phyloP scores from a whole-genome alignment of 2,888 invertebrate genomes.

The Ametastegia equiseti region DNA sequence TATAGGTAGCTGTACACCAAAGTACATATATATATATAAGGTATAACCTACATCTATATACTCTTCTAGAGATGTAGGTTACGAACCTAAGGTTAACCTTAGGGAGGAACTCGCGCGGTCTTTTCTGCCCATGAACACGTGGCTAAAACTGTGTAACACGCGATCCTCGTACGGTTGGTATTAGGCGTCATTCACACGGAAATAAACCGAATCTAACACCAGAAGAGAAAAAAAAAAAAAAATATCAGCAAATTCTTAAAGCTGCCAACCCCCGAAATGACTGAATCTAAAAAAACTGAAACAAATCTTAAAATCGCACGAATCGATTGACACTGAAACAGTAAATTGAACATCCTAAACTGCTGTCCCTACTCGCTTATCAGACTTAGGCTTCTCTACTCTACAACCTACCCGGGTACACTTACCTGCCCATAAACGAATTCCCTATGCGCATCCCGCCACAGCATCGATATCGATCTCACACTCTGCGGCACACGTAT shows the following conservation, averaged over 20 bases:
- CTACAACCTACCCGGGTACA: not conserved
- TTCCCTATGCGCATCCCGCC: not conserved
- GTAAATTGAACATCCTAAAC: not conserved
- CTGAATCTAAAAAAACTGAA: too few species aligned
- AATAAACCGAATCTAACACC: not conserved
- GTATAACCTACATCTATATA: not conserved
- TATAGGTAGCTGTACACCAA: not conserved
- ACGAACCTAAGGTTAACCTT: slow-evolving; percentile 15
- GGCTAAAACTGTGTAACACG: slow-evolving; percentile 31
- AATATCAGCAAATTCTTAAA: too few species aligned
- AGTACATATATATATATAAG: too few species aligned
- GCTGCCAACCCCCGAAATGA: too few species aligned
- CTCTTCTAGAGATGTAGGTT: not conserved
- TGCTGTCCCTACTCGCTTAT: not conserved
- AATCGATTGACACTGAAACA: not conserved
- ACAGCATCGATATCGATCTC: not conserved
- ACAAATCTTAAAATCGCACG: not conserved
- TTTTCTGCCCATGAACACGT: slow-evolving; percentile 24
- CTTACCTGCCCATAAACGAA: not conserved
- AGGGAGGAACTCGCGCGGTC: slow-evolving; percentile 14
- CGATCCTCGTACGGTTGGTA: not conserved
- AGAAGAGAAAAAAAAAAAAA: not conserved
- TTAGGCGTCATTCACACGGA: slow-evolving; percentile 11
- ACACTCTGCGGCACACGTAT: not conserved
- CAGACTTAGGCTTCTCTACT: not conserved